Evolutionary conservation across 2,113 vertebrate genomes (phyloP), one percentile per base, ranked within the genome.

Genomic region (Lota lota): DNA sequence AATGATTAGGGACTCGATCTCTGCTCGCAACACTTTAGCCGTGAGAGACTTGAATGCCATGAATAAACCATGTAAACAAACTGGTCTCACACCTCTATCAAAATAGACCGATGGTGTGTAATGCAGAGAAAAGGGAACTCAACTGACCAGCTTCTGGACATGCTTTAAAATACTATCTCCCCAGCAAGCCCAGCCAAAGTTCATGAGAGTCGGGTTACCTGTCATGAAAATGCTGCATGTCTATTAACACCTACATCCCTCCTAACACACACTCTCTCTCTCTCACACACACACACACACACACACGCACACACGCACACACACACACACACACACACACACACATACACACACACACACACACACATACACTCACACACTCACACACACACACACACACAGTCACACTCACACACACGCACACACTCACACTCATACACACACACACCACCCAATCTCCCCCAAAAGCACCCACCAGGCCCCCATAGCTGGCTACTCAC

Each of bases 51-150:
- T 74, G 51, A 79, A 56, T 73, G 36, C 84, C 79, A 75, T 85
- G 82, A 87, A 88, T 83, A 81, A 85, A 82, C 74, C 74, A 76
- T 85, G 86, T 87, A 86, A 89, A 90, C 85, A 90, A 84, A 87
- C 79, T 81, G 20, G 72, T 78, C 73, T 79, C 79, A 59, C 80
- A 68, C 80, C 72, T 8, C 40, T 47, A 85, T 87, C 54, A 80
- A 88, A 89, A 91, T 91, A 87, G 81, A 75, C 78, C 71, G 82
- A 76, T 81, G 69, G 76, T 86, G 78, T 83, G 88, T 87, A 88
- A 88, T 85, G 89, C 80, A 79, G 83, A 82, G 80, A 88, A 88
- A 86, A 81, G 36, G 75, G 79, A 79, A 72, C 82, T 75, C 33
- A 40, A 78, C 64, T 56, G 62, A 73, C 72, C 70, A 50, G 73